A percentile compares a stretch with the other conserved stretches of the same genome.
phyloP scores from a whole-genome alignment of 2,797 vertebrate genomes.

The Centropyge bicolor region DNA sequence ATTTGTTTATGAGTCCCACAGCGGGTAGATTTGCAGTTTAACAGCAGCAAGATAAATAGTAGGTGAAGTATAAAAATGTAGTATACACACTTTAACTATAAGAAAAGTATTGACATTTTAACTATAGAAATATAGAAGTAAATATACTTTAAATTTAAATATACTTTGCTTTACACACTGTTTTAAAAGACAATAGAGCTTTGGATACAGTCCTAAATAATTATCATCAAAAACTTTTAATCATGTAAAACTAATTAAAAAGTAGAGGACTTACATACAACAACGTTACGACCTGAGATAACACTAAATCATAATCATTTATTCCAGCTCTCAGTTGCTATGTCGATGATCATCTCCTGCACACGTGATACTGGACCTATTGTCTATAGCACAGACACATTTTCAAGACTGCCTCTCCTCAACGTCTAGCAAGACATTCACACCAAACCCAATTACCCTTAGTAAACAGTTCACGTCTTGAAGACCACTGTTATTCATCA shows the following conservation, averaged over 20 bases:
- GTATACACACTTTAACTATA: too few relatives aligned
- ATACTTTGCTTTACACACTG: background rate
- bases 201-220: background rate
- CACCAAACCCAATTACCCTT: background rate
- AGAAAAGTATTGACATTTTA: too few relatives aligned
- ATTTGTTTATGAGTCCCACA: too few relatives aligned
- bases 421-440: background rate
- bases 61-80: too few relatives aligned
- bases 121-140: too few relatives aligned
- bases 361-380: background rate
- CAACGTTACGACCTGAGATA: constrained; percentile 2
- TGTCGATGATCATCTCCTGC: background rate
- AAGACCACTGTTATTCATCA: background rate
- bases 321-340: background rate
- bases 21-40: too few relatives aligned
- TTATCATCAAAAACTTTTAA: background rate
- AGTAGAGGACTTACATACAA: background rate
- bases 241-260: background rate
- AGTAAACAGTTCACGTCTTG: background rate
- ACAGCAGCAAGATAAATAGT: too few relatives aligned
- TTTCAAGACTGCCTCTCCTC: background rate
- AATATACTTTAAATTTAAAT: too few relatives aligned
- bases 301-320: background rate
- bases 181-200: background rate
- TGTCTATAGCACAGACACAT: background rate